Conservation (phyloP, 2,888 invertebrate species). For the Schizaphis graminum region DNA sequence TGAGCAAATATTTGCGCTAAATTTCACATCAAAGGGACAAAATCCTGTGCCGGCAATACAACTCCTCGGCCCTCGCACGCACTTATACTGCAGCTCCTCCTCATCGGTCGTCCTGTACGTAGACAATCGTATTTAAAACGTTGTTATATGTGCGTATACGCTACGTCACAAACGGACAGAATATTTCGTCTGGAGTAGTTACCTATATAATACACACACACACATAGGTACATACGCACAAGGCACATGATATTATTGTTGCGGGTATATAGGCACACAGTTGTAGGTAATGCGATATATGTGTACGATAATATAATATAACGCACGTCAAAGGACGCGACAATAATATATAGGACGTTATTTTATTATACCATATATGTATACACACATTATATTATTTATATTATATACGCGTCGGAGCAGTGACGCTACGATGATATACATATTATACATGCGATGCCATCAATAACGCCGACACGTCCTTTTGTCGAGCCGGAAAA, state of each 20-base stretch:
- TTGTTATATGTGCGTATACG: neutral
- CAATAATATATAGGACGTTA: neutral
- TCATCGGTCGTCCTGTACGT: neutral
- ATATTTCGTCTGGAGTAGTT: neutral
- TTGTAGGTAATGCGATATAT: slow-evolving; percentile 3
- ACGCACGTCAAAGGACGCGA: slow-evolving; percentile 21
- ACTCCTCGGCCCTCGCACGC: neutral
- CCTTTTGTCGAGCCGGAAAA: slow-evolving; percentile 18
- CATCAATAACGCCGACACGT: slow-evolving; percentile 35
- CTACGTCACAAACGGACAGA: neutral
- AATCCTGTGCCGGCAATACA: neutral
- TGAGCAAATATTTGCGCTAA: slow-evolving; percentile 62
- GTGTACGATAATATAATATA: neutral
- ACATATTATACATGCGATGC: neutral
- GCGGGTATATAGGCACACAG: neutral
- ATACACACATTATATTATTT: neutral
- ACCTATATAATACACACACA: neutral
- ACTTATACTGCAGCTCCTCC: neutral
- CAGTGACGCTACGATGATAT: slow-evolving; percentile 1
- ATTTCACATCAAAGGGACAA: slow-evolving; percentile 55
- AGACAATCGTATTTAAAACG: neutral
- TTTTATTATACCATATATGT: slow-evolving; percentile 5
- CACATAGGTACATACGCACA: neutral
- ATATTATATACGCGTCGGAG: neutral
- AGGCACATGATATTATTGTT: neutral